Percentiles rank a stretch among this genome's conserved stretches.
Evolutionary conservation across 2,888 invertebrate species (phyloP).

Genomic region (Agonum fuliginosum): DNA sequence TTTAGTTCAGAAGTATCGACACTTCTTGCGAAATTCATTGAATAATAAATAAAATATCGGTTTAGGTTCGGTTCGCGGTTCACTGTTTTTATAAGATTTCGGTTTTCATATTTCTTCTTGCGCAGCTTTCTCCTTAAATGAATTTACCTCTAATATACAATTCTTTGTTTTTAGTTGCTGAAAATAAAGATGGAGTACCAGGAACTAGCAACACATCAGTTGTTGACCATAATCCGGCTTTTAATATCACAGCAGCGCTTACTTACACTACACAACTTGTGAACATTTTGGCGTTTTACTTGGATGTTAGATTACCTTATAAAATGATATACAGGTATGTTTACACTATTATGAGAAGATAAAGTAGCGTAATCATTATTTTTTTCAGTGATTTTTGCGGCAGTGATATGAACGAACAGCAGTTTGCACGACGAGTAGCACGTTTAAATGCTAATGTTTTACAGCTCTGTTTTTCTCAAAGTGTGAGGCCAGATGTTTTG

Average conservation of each 20-base stretch:
- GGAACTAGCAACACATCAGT: slow-evolving; percentile 75
- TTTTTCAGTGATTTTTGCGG: slow-evolving; percentile 86
- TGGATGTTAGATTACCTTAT: slow-evolving; percentile 88
- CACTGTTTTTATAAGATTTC: too few relatives aligned
- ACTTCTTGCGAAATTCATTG: background rate
- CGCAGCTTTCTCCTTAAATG: too few relatives aligned
- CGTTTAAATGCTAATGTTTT: slow-evolving; percentile 87
- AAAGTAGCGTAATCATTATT: background rate
- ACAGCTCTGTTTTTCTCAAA: slow-evolving; percentile 86
- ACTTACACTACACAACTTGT: slow-evolving; percentile 91
- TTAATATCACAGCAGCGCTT: slow-evolving; percentile 86
- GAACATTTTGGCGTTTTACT: slow-evolving; percentile 86
- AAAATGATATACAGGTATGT: slow-evolving; percentile 80
- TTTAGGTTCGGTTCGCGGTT: too few relatives aligned
- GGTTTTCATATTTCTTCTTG: too few relatives aligned
- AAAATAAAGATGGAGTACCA: slow-evolving; percentile 75
- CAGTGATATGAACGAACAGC: slow-evolving; percentile 81
- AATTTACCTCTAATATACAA: too few relatives aligned
- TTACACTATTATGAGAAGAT: slow-evolving; percentile 24
- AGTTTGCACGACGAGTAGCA: slow-evolving; percentile 84
- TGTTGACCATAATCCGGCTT: slow-evolving; percentile 80
- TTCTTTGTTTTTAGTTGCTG: slow-evolving; percentile 72
- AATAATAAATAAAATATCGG: too few relatives aligned
- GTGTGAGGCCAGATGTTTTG: slow-evolving; percentile 78
- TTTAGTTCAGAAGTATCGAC: too few relatives aligned